Evolutionary conservation across 2,888 invertebrate genomes (phyloP).

Genomic region (Pachymerium ferrugineum): DNA sequence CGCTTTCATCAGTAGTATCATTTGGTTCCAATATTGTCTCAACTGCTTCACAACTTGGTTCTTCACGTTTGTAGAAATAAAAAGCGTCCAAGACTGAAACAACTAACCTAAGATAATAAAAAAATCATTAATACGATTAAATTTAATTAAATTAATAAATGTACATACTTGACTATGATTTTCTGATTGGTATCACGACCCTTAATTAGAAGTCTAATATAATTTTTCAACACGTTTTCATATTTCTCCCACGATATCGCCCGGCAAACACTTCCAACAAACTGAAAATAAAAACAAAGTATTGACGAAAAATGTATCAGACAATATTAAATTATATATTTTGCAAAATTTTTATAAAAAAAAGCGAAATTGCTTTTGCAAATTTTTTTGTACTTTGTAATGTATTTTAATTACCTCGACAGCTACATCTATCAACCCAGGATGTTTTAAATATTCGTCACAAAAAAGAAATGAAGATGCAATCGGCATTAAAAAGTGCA

Average conservation of each 20-base stretch:
- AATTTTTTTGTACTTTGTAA: background rate
- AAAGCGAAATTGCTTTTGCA: background rate
- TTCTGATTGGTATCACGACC: conserved; percentile 71
- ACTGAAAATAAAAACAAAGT: conserved; percentile 42
- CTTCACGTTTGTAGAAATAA: conserved; percentile 90
- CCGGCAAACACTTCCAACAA: conserved; percentile 67
- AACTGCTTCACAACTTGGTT: too few relatives aligned
- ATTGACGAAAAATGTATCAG: background rate
- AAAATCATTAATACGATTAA: background rate
- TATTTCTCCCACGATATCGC: conserved; percentile 86
- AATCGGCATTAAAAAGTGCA: conserved; percentile 79
- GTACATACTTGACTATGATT: conserved; percentile 59
- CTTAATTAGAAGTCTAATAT: conserved; percentile 67
- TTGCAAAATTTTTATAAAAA: too few relatives aligned
- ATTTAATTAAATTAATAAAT: background rate
- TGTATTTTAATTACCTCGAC: conserved; percentile 61
- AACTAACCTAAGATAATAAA: conserved; percentile 43
- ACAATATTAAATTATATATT: background rate
- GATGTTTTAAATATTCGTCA: conserved; percentile 68
- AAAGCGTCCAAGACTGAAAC: conserved; percentile 74
- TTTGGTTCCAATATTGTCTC: background rate
- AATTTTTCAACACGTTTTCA: conserved; percentile 70
- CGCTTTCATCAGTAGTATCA: conserved; percentile 37
- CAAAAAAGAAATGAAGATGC: conserved; percentile 72
- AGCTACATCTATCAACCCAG: conserved; percentile 74